These are phyloP conservation scores for Hyalella azteca DNA, from an alignment of 2,888 invertebrate genomes.

Conservation along the genomic window DNA sequence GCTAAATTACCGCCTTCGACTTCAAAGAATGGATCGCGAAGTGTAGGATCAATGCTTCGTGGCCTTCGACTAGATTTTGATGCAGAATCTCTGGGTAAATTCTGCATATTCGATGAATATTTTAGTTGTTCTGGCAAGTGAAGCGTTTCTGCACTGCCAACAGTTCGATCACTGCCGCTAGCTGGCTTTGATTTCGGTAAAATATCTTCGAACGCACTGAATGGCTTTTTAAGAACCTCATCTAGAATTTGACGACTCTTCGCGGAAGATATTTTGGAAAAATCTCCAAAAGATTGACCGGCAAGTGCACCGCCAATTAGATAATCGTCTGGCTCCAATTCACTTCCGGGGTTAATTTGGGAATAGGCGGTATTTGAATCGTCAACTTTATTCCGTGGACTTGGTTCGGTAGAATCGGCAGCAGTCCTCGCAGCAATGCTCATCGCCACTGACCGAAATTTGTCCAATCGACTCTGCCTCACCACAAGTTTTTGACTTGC, in stretches of 20 bases:
- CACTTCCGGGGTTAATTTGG: background rate
- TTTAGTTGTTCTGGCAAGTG: background rate
- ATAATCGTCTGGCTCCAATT: background rate
- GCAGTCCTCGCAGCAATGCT: slow-evolving; percentile 11
- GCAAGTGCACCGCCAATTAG: background rate
- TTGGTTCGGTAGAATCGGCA: background rate
- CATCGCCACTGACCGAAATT: slow-evolving; percentile 13
- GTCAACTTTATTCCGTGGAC: background rate
- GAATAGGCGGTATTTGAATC: background rate
- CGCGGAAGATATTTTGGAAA: slow-evolving; percentile 1
- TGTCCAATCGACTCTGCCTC: background rate
- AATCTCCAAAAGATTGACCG: too few species aligned
- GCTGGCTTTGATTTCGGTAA: background rate
- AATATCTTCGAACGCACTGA: slow-evolving; percentile 33
- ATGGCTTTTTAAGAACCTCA: slow-evolving; percentile 27
- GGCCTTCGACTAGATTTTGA: background rate
- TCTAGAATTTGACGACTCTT: slow-evolving; percentile 23
- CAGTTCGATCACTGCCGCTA: background rate
- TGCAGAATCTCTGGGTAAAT: background rate
- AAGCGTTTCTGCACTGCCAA: slow-evolving; percentile 18
- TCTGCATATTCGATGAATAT: slow-evolving; percentile 21
- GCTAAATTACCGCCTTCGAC: background rate
- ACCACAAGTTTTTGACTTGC: background rate
- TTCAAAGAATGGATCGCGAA: slow-evolving; percentile 7
- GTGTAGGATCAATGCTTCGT: background rate